These are phyloP conservation scores for Carterocephalus palaemon DNA, from an alignment of 2,888 invertebrate species.

Conservation along the genomic window DNA sequence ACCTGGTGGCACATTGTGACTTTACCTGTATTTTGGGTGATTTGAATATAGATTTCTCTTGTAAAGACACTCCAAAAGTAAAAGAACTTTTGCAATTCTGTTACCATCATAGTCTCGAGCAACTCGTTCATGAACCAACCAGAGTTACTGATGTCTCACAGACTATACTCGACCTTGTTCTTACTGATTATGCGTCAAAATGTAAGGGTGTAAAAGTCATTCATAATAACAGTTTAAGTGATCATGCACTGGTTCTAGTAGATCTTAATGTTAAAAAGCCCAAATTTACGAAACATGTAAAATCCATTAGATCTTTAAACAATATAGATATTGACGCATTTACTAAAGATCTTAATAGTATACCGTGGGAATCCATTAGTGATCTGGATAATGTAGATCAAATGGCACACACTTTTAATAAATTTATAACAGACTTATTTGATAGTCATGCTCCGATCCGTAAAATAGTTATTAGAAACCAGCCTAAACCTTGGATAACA, in stretches of 20 bases:
- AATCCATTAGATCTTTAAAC: background rate
- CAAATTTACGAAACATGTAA: background rate
- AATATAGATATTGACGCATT: background rate
- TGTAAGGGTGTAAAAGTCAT: background rate
- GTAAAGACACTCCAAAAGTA: background rate
- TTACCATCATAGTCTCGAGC: background rate
- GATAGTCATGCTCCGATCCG: conserved; percentile 26
- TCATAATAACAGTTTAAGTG: conserved; percentile 11
- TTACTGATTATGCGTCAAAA: background rate
- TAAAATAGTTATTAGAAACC: conserved; percentile 6
- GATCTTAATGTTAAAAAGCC: conserved; percentile 11
- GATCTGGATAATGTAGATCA: background rate
- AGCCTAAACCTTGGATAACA: conserved; percentile 27
- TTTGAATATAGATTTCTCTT: no score
- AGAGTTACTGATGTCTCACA: background rate
- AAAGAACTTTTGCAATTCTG: no score
- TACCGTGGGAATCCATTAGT: background rate
- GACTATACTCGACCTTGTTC: background rate
- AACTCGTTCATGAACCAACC: background rate
- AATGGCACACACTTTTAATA: conserved; percentile 22
- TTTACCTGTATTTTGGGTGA: no score
- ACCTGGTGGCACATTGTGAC: no score
- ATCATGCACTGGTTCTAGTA: conserved; percentile 16
- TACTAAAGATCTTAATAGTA: background rate
- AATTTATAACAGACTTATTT: conserved; percentile 12